phyloP scores from a whole-genome alignment of 2,113 vertebrate species.

The Ailuropoda melanoleuca region DNA sequence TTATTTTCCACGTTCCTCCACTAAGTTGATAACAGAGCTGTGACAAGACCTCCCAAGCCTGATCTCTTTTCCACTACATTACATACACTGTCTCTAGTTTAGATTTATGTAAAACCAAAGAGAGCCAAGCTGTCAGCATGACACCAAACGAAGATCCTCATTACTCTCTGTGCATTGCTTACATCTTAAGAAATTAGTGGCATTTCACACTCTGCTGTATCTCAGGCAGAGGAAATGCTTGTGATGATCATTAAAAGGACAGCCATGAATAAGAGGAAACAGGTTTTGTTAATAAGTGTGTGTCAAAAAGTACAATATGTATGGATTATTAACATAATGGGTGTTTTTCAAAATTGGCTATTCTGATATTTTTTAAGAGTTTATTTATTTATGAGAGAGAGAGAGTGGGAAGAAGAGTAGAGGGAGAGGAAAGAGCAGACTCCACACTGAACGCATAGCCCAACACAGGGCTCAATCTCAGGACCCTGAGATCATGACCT shows the following conservation, averaged over 20 bases:
- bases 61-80: not conserved
- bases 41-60: not conserved
- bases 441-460: not conserved
- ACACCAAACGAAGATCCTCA: not conserved
- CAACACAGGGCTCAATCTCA: not conserved
- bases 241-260: not conserved
- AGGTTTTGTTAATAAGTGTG: not conserved
- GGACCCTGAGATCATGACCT: not conserved
- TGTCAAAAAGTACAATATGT: not conserved
- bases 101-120: slow-evolving; percentile 20
- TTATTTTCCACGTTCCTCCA: not conserved
- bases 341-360: slow-evolving; percentile 14
- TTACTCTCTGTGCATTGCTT: not conserved
- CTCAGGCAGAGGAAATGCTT: not conserved
- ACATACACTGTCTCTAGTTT: not conserved
- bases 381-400: not conserved
- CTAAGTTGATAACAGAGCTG: not conserved
- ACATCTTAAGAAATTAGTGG: slow-evolving; percentile 7
- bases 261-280: not conserved
- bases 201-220: not conserved
- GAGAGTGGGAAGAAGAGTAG: not conserved
- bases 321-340: not conserved
- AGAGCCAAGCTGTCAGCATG: not conserved
- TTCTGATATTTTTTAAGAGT: not conserved
- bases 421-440: not conserved